phyloP scores from a whole-genome alignment of 2,888 invertebrate species.

The Timandra comae region DNA sequence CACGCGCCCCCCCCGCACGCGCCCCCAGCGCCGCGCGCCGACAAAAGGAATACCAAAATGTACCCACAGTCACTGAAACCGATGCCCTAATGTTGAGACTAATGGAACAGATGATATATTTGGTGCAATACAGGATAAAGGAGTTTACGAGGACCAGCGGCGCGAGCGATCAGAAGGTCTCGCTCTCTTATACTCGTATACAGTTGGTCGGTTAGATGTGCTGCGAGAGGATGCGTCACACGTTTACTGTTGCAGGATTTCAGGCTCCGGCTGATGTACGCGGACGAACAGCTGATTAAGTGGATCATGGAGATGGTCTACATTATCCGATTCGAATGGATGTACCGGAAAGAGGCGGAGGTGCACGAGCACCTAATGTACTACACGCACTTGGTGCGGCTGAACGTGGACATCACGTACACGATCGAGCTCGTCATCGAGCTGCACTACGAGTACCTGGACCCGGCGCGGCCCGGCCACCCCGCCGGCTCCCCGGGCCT shows the following conservation, averaged over 20 bases:
- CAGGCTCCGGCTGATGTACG: too few species aligned
- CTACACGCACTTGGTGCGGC: slow-evolving; percentile 26
- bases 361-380: slow-evolving; percentile 19
- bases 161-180: too few species aligned
- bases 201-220: too few species aligned
- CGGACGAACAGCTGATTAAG: too few species aligned
- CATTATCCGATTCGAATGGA: too few species aligned
- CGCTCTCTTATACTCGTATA: too few species aligned
- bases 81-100: slow-evolving; percentile 21
- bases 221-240: too few species aligned
- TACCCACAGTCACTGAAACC: slow-evolving; percentile 2
- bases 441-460: slow-evolving; percentile 13
- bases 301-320: not conserved
- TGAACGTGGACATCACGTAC: slow-evolving; percentile 36
- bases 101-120: slow-evolving; percentile 34
- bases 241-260: too few species aligned
- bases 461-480: too few species aligned
- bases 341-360: too few species aligned
- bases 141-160: slow-evolving; percentile 18
- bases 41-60: not conserved
- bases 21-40: not conserved
- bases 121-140: slow-evolving; percentile 25
- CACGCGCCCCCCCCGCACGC: not conserved
- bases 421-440: slow-evolving; percentile 28
- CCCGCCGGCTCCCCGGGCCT: too few species aligned